Evolutionary conservation across 2,113 vertebrate genomes (phyloP), one percentile per base, ranked within the genome.

Genomic region (Anseranas semipalmata): DNA sequence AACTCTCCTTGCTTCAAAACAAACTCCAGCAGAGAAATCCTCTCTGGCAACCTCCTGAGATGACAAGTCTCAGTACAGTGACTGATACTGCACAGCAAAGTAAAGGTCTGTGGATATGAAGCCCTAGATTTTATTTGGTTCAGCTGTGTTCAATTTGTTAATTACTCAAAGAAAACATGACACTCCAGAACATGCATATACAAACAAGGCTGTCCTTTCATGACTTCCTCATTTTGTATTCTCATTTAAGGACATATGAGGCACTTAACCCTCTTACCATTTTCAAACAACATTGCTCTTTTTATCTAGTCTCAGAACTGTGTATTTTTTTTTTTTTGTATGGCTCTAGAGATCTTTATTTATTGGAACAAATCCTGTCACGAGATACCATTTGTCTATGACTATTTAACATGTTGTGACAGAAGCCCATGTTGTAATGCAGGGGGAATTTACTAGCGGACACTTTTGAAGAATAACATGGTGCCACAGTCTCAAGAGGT

Each of bases 401-500:
- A 60, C 56, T 73, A 63, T 75, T 94, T 87, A 91, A 91, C 46
- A 70, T 5, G 33, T 12, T 81, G 65, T 87, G 71, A 87, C 70
- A 92, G 74, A 94, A 91, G 55, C 15, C 32, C 53, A 45, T 39
- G 60, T 22, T 80, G 74, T 82, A 81, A 95, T 7, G n/a, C 71
- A 55, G 37, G 45, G 85, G 41, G 92, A 89, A 95, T 95, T 90
- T 70, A 89, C 74, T 63, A 90, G 87, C 0, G 0, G 48, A 65
- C 50, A 60, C 89, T 95, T 96, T 37, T 89, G 92, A 94, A 76
- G 83, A 83, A 55, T 50, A 90, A 85, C 86, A 77, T 3, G 35
- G 71, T 94, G 84, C 75, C 52, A 77, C 37, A 50, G 52, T 78
- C 96, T 90, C 93, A 48, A 75, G 94, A 89, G 94, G 63, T 92